Conservation (phyloP, 1,140 invertebrate species). For the Zaprionus vittiger region DNA sequence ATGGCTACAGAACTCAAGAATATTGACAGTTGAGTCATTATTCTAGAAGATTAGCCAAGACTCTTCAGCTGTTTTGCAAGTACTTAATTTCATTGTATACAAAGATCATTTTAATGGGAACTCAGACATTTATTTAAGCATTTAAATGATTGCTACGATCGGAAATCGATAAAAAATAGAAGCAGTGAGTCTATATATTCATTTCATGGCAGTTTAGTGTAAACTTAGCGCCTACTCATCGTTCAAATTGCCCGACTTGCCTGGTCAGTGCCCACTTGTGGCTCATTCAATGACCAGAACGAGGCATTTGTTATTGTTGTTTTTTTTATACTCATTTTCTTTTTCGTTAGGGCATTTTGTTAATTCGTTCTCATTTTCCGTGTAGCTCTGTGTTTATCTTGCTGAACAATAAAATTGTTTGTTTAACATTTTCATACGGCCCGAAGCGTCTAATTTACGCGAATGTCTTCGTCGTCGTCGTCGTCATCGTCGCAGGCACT, state of each 20-base stretch:
- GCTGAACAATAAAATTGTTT: constrained; percentile 66
- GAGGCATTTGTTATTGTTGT: neutral
- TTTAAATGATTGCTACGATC: constrained; percentile 13
- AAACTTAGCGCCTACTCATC: constrained; percentile 10
- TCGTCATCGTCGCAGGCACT: constrained; percentile 48
- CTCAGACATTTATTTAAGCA: constrained; percentile 54
- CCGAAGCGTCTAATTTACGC: constrained; percentile 54
- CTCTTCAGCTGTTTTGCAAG: neutral
- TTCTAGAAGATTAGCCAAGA: neutral
- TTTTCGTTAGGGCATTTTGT: constrained; percentile 33
- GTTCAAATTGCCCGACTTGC: neutral
- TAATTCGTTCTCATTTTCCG: constrained; percentile 40
- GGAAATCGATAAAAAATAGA: constrained; percentile 14
- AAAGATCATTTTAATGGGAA: neutral
- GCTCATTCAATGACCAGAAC: constrained; percentile 28
- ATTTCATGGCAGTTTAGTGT: constrained; percentile 39
- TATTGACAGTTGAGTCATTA: neutral
- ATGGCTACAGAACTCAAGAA: neutral
- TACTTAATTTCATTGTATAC: neutral
- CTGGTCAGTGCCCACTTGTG: constrained; percentile 64
- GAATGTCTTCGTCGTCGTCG: constrained; percentile 53
- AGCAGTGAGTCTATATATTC: neutral
- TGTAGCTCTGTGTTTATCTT: constrained; percentile 38
- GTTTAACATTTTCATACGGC: constrained; percentile 70
- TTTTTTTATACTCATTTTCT: neutral